Percentiles rank a stretch among this genome's conserved stretches.
These are phyloP conservation scores for Germaria angustata DNA, from an alignment of 2,888 invertebrate species.

Conservation along the genomic window DNA sequence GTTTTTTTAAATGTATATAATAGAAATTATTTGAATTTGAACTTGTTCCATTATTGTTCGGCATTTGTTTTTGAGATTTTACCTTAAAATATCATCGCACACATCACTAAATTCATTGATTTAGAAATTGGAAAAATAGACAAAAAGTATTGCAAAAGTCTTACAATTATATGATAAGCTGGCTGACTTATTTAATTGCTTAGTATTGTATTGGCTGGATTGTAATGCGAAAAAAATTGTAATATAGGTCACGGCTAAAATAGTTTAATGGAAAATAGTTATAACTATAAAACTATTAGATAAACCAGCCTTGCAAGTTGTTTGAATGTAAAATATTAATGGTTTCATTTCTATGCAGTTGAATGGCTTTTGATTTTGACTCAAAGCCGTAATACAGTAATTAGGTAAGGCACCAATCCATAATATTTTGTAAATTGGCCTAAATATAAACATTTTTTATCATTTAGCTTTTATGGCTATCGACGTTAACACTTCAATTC, in stretches of 20 bases:
- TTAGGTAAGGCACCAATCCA: no score
- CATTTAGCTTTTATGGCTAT: no score
- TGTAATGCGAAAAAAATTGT: not conserved
- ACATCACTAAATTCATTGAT: slow-evolving; percentile 42
- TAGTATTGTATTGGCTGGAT: slow-evolving; percentile 14
- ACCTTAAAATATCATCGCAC: not conserved
- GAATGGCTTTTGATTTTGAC: no score
- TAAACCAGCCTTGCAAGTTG: not conserved
- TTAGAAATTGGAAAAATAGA: slow-evolving; percentile 3
- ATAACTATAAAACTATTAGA: not conserved
- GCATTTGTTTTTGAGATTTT: not conserved
- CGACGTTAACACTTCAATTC: no score
- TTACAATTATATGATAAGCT: not conserved
- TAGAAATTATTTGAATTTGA: not conserved
- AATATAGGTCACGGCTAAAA: slow-evolving; percentile 51
- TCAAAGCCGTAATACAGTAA: no score
- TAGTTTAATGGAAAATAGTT: not conserved
- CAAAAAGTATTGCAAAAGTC: slow-evolving; percentile 12
- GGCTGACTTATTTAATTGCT: slow-evolving; percentile 12
- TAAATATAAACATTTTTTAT: no score
- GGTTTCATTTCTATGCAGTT: no score
- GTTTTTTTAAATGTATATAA: not conserved
- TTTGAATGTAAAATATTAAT: not conserved
- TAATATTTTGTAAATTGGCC: no score
- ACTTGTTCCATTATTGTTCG: slow-evolving; percentile 33